A percentile compares a stretch with the other conserved stretches of the same genome.
phyloP scores from a whole-genome alignment of 2,888 invertebrate species.

The Nebria salina region DNA sequence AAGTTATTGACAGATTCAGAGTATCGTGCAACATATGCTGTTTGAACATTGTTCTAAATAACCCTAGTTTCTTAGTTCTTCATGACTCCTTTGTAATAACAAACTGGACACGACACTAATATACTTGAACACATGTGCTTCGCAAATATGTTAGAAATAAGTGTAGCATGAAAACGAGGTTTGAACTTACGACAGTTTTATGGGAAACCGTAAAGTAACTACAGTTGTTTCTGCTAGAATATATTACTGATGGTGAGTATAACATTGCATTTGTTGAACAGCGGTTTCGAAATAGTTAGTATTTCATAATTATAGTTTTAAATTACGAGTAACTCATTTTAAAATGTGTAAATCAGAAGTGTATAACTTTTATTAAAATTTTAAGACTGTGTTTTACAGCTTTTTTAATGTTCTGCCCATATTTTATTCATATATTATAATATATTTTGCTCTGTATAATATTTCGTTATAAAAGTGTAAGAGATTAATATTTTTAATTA shows the following conservation, averaged over 20 bases:
- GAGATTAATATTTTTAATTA: too few species aligned
- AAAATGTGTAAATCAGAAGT: too few species aligned
- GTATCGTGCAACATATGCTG: neutral
- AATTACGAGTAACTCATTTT: too few species aligned
- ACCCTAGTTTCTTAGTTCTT: neutral
- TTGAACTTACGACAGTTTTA: neutral
- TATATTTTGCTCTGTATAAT: too few species aligned
- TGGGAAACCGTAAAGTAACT: neutral
- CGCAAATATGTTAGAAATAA: neutral
- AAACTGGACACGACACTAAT: neutral
- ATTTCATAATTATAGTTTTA: too few species aligned
- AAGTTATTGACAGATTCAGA: neutral
- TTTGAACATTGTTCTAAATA: neutral
- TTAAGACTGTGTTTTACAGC: too few species aligned
- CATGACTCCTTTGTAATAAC: neutral
- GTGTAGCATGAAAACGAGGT: neutral
- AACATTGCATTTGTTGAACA: neutral
- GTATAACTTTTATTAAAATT: too few species aligned
- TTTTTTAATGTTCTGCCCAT: too few species aligned
- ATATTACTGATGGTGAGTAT: neutral
- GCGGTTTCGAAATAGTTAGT: neutral
- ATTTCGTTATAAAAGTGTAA: too few species aligned
- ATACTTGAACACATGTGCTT: neutral
- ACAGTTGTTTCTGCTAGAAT: neutral
- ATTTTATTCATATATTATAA: too few species aligned